Evolutionary conservation across 1,140 invertebrate species (phyloP).

Genomic region (Aphidius ervi): DNA sequence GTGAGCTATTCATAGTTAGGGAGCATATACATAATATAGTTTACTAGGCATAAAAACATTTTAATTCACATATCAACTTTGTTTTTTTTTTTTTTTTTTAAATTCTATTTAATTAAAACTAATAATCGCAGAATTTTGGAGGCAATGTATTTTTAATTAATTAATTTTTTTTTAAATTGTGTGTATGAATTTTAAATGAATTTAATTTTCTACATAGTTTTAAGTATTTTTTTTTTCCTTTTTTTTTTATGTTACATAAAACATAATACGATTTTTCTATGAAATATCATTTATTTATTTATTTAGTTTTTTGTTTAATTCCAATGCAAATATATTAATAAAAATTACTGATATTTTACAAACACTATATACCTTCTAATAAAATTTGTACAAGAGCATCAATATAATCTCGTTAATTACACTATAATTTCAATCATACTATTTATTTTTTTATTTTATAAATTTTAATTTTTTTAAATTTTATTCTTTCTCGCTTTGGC

Average conservation of each 20-base stretch:
- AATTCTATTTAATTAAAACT: no score
- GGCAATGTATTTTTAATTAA: no score
- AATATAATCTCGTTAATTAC: slow-evolving; percentile 41
- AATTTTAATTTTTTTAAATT: slow-evolving; percentile 23
- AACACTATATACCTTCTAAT: slow-evolving; percentile 39
- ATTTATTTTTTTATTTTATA: slow-evolving; percentile 20
- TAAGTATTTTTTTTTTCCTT: no score
- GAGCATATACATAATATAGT: no score
- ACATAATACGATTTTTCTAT: slow-evolving; percentile 11
- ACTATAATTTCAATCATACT: slow-evolving; percentile 13
- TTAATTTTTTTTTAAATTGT: no score
- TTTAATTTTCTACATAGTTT: neutral
- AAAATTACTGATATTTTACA: slow-evolving; percentile 46
- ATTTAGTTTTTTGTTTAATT: slow-evolving; percentile 35
- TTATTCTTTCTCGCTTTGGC: slow-evolving; percentile 37
- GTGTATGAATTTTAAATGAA: no score
- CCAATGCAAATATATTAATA: slow-evolving; percentile 34
- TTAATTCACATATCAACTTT: no score
- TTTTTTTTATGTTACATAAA: slow-evolving; percentile 11
- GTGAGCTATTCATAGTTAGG: no score
- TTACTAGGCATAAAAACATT: no score
- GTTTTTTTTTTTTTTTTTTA: no score
- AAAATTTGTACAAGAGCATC: slow-evolving; percentile 48
- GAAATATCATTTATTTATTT: slow-evolving; percentile 31
- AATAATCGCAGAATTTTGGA: no score